Conservation (phyloP, 2,113 vertebrate species). For the Diphyllodes magnificus region DNA sequence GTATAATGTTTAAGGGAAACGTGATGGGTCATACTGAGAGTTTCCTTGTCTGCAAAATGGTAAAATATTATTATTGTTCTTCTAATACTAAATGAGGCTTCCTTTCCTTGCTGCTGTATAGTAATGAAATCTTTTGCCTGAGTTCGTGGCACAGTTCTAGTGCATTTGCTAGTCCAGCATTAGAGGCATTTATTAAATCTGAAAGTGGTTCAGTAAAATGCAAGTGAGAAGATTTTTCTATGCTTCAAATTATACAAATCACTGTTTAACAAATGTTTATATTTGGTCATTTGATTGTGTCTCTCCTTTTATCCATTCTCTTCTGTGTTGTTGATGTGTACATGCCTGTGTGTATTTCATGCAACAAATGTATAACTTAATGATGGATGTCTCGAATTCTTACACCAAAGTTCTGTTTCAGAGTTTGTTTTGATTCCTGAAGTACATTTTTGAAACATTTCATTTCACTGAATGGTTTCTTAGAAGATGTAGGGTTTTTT, state of each 20-base stretch:
- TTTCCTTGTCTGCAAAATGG: background rate
- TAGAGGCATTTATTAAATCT: background rate
- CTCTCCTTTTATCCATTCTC: background rate
- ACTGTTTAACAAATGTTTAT: background rate
- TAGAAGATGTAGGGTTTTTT: background rate
- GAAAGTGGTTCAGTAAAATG: background rate
- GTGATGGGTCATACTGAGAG: background rate
- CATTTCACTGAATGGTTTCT: background rate
- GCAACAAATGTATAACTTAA: background rate
- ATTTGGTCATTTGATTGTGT: background rate
- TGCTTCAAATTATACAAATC: background rate
- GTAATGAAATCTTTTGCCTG: background rate
- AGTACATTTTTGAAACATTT: background rate
- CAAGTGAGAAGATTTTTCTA: background rate
- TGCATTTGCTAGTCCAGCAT: background rate
- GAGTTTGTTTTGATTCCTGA: background rate
- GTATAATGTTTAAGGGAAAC: background rate
- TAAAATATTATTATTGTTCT: background rate
- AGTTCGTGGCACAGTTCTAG: background rate
- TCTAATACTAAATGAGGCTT: background rate
- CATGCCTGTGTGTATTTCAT: constrained; percentile 44
- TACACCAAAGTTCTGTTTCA: background rate
- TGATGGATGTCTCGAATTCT: background rate
- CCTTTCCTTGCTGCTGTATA: background rate
- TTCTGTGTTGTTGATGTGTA: constrained; percentile 32